Percentiles rank a stretch among this genome's conserved stretches.
Conservation (phyloP, 2,113 vertebrate species). For the Apteryx owenii region DNA sequence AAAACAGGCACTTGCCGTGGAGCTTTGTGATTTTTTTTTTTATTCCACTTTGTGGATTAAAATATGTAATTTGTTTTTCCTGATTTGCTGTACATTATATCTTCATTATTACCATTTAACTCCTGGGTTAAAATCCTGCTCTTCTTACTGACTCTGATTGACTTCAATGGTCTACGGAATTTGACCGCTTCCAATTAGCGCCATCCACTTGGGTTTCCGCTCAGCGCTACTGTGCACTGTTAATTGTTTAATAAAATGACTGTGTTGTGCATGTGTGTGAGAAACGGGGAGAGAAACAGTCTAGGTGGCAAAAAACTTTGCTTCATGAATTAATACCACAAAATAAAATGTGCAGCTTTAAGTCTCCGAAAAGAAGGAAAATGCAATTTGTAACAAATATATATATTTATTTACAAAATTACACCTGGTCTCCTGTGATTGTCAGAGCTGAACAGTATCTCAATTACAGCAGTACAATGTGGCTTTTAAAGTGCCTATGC, state of each 20-base stretch:
- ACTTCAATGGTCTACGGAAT: slow-evolving; percentile 23
- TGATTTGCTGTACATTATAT: slow-evolving; percentile 42
- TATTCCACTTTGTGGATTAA: slow-evolving; percentile 29
- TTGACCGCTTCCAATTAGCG: slow-evolving; percentile 32
- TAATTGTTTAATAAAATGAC: slow-evolving; percentile 42
- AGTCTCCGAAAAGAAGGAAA: slow-evolving; percentile 52
- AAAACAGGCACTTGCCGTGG: background rate
- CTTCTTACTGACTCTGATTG: slow-evolving; percentile 45
- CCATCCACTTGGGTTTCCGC: slow-evolving; percentile 35
- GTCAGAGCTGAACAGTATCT: slow-evolving; percentile 62
- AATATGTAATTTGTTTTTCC: slow-evolving; percentile 52
- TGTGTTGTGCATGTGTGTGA: background rate
- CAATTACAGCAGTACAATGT: slow-evolving; percentile 59
- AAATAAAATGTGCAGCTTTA: background rate
- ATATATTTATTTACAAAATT: slow-evolving; percentile 67
- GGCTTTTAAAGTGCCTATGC: slow-evolving; percentile 65
- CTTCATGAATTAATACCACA: background rate
- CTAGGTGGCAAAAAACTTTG: background rate
- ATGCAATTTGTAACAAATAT: slow-evolving; percentile 54
- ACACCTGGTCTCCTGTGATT: slow-evolving; percentile 54
- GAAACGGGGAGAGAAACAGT: background rate
- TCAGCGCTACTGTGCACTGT: background rate
- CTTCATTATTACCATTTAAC: slow-evolving; percentile 59
- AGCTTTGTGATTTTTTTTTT: background rate
- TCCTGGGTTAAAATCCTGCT: slow-evolving; percentile 56